Evolutionary conservation across 2,888 invertebrate species (phyloP).

Genomic region (Polydrusus cervinus): DNA sequence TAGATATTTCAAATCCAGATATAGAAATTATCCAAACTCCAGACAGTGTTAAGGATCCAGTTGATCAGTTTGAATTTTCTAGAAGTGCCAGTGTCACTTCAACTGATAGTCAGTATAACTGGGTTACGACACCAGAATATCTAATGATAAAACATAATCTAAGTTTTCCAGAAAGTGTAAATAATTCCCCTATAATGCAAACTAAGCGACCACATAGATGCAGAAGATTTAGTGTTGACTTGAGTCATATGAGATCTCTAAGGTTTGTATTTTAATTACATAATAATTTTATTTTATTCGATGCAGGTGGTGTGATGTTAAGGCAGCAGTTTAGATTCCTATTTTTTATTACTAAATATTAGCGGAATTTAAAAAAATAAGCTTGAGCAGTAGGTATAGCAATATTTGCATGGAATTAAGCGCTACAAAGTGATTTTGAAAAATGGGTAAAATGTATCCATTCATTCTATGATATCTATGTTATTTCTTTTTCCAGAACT

Average conservation of each 20-base stretch:
- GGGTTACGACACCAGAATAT: conserved; percentile 88
- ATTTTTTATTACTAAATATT: no score
- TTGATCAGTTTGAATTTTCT: conserved; percentile 75
- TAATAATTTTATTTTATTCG: background rate
- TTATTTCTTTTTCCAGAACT: no score
- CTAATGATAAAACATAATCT: conserved; percentile 87
- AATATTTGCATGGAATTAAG: no score
- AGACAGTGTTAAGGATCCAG: conserved; percentile 71
- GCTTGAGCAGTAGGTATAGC: no score
- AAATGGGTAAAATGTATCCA: no score
- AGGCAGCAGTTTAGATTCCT: no score
- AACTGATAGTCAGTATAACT: conserved; percentile 83
- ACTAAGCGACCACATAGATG: conserved; percentile 77
- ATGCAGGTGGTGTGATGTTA: no score
- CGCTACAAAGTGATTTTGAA: no score
- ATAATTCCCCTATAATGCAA: conserved; percentile 80
- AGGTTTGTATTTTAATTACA: conserved; percentile 30
- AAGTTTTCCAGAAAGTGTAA: conserved; percentile 85
- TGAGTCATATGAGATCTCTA: conserved; percentile 84
- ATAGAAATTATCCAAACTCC: conserved; percentile 83
- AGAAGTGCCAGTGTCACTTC: conserved; percentile 78
- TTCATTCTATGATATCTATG: no score
- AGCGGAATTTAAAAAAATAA: no score
- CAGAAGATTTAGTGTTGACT: conserved; percentile 85
- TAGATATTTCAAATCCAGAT: conserved; percentile 80